phyloP scores from a whole-genome alignment of 2,888 invertebrate genomes.

The Leptothorax acervorum region DNA sequence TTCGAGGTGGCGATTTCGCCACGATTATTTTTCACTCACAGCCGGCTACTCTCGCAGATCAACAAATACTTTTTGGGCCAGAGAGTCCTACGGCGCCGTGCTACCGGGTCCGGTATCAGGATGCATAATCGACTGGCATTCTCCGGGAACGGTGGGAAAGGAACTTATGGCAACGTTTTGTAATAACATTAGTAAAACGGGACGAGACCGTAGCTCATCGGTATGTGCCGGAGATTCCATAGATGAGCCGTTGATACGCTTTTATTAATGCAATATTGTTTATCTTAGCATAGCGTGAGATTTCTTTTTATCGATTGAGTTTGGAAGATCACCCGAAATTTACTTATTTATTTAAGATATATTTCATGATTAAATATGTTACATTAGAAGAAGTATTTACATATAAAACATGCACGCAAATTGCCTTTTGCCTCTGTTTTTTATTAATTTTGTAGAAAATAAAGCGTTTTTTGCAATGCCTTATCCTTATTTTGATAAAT shows the following conservation, averaged over 20 bases:
- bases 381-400: neutral
- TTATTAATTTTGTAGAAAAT: neutral
- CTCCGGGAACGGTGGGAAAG: conserved; percentile 67
- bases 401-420: neutral
- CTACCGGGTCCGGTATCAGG: conserved; percentile 76
- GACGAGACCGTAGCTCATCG: conserved; percentile 82
- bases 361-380: neutral
- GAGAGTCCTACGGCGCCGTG: conserved; percentile 58
- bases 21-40: conserved; percentile 66
- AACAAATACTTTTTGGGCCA: conserved; percentile 60
- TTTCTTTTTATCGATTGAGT: conserved; percentile 19
- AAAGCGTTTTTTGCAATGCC: neutral
- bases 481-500: neutral
- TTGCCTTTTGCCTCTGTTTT: neutral
- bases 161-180: conserved; percentile 80
- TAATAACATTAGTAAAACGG: conserved; percentile 83
- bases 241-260: conserved; percentile 80
- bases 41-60: conserved; percentile 3
- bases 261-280: conserved; percentile 68
- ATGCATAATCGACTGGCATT: conserved; percentile 81
- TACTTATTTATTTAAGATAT: neutral
- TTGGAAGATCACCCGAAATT: neutral
- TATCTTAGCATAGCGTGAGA: neutral
- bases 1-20: conserved; percentile 49
- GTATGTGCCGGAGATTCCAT: conserved; percentile 78